A percentile compares a stretch with the other conserved stretches of the same genome.
phyloP scores from a whole-genome alignment of 2,797 vertebrate genomes.

The Bovichtus variegatus region DNA sequence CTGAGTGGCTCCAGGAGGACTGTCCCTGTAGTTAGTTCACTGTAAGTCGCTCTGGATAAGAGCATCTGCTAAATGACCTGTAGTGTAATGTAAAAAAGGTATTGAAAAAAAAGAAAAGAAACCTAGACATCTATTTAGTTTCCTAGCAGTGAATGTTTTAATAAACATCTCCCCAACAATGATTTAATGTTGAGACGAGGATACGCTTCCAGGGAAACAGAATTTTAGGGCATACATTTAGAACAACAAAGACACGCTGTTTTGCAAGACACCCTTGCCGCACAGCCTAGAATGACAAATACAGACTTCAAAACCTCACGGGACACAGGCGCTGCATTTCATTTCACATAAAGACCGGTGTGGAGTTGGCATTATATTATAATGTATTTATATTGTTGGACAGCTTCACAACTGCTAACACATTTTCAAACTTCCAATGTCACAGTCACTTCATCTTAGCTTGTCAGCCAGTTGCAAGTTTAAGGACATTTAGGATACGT shows the following conservation, averaged over 20 bases:
- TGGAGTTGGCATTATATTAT: not conserved
- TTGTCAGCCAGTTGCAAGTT: not conserved
- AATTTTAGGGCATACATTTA: constrained; percentile 16
- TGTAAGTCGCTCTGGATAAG: too few relatives aligned
- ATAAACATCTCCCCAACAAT: not conserved
- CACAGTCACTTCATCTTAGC: not conserved
- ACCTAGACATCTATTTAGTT: not conserved
- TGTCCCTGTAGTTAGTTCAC: too few relatives aligned
- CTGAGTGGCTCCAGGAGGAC: too few relatives aligned
- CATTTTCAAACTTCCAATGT: not conserved
- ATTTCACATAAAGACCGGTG: not conserved
- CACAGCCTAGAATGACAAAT: constrained; percentile 14
- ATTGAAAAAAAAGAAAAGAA: not conserved
- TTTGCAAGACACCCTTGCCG: not conserved
- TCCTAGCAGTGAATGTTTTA: not conserved
- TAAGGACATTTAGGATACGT: not conserved
- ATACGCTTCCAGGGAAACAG: not conserved
- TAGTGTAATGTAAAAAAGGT: too few relatives aligned
- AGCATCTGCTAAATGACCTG: too few relatives aligned
- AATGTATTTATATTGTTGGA: too few relatives aligned
- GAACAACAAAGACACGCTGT: constrained; percentile 5
- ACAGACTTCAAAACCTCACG: not conserved
- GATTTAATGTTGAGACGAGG: not conserved
- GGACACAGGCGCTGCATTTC: constrained; percentile 7
- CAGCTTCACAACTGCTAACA: not conserved